Base-by-base conservation (phyloP, 2,888 invertebrate species). In the Phyllotreta striolata region DNA sequence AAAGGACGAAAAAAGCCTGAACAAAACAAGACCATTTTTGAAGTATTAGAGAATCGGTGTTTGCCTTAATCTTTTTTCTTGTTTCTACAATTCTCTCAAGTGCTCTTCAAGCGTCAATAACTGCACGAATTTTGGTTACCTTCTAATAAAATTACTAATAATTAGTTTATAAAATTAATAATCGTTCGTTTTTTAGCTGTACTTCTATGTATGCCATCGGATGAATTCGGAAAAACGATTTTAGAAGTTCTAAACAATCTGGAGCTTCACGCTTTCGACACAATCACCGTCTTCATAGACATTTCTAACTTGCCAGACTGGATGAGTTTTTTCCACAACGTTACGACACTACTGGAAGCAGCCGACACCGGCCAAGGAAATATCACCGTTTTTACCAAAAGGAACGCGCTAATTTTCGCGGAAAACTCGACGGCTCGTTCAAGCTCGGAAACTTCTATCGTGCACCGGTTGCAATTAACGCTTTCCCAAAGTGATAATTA, bases 121-220 rank as follows among this genome's bases (percentile, higher is more conserved):
- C n/a, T n/a, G n/a, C n/a, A n/a, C n/a, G n/a, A n/a, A n/a, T n/a
- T n/a, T n/a, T n/a, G n/a, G n/a, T n/a, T n/a, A n/a, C n/a, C n/a
- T n/a, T n/a, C n/a, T n/a, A n/a, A n/a, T n/a, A n/a, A n/a, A n/a
- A n/a, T n/a, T n/a, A n/a, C n/a, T n/a, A n/a, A n/a, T n/a, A n/a
- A n/a, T n/a, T n/a, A n/a, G n/a, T n/a, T n/a, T n/a, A n/a, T n/a
- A n/a, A n/a, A n/a, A n/a, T n/a, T n/a, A n/a, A n/a, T n/a, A n/a
- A n/a, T n/a, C 65, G 63, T 67, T 63, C 71, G 73, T 73, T 60
- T 79, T 79, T 57, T 81, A 85, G 85, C 80, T 8, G 80, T 85
- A 51, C 76, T 86, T 7, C 75, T 86, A 43, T 85, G 85, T 72
- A 76, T 85, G 62, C 83, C 86, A n/a, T 77, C 83, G 58, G 81